Evolutionary conservation across 2,888 invertebrate species (phyloP).

Genomic region (Chironomus tentans): DNA sequence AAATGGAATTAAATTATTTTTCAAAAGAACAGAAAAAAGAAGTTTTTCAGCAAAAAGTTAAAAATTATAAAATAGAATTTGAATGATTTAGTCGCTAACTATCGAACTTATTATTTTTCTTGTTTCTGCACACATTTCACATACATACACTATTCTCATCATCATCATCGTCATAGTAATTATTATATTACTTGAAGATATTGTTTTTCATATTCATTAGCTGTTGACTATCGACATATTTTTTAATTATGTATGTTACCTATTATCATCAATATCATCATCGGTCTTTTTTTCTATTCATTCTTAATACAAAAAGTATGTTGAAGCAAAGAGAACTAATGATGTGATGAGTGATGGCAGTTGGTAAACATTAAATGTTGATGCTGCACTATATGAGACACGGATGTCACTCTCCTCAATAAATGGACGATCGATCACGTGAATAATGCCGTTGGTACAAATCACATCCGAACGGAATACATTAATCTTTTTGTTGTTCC

Average conservation of each 20-base stretch:
- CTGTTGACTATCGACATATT: neutral
- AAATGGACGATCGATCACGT: slow-evolving; percentile 84
- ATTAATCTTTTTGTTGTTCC: slow-evolving; percentile 75
- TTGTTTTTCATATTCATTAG: neutral
- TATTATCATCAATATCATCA: neutral
- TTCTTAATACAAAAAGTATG: neutral
- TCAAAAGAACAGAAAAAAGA: neutral
- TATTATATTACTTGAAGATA: neutral
- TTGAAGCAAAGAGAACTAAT: neutral
- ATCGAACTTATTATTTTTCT: neutral
- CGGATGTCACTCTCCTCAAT: slow-evolving; percentile 73
- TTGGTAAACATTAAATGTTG: slow-evolving; percentile 27
- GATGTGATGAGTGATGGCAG: slow-evolving; percentile 4
- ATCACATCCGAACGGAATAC: slow-evolving; percentile 87
- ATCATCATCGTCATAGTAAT: no score
- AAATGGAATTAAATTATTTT: no score
- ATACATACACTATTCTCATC: no score
- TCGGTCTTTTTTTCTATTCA: neutral
- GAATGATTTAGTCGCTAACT: slow-evolving; percentile 15
- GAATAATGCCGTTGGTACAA: slow-evolving; percentile 92
- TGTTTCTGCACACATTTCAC: neutral
- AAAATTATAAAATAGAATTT: neutral
- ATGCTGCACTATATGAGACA: slow-evolving; percentile 46
- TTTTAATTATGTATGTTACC: no score
- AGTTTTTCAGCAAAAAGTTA: neutral